Percentiles rank a stretch among this genome's conserved stretches.
phyloP scores from a whole-genome alignment of 2,888 invertebrate species.

The Ormyrus rosae region DNA sequence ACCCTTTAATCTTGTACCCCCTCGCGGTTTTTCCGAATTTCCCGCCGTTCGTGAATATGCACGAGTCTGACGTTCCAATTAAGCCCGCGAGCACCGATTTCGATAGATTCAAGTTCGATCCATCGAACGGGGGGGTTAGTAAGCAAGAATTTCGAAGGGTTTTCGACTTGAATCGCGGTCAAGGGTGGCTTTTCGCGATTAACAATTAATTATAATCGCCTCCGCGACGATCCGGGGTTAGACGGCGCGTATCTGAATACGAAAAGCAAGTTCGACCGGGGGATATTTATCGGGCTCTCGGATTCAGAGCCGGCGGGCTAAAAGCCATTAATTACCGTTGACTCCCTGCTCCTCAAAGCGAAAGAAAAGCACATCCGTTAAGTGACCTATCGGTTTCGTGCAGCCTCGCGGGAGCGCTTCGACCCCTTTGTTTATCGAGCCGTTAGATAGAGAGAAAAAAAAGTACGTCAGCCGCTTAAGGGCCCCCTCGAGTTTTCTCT shows the following conservation, averaged over 20 bases:
- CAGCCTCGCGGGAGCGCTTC: neutral
- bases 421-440: conserved; percentile 28
- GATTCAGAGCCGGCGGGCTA: too few species aligned
- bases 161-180: neutral
- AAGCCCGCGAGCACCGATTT: too few species aligned
- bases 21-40: neutral
- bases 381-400: conserved; percentile 26
- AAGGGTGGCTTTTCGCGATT: neutral
- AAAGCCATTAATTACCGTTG: too few species aligned
- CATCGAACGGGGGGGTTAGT: too few species aligned
- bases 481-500: neutral
- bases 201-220: conserved; percentile 23
- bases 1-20: neutral
- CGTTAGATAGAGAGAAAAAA: neutral
- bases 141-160: too few species aligned
- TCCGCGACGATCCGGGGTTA: too few species aligned
- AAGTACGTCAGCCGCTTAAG: neutral
- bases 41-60: too few species aligned
- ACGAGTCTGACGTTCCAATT: too few species aligned
- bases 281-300: neutral
- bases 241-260: too few species aligned
- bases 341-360: neutral
- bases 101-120: too few species aligned
- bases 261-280: too few species aligned
- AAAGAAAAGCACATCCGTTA: neutral